Conservation (phyloP, 1,140 invertebrate species). For the Cardiocondyla obscurior region DNA sequence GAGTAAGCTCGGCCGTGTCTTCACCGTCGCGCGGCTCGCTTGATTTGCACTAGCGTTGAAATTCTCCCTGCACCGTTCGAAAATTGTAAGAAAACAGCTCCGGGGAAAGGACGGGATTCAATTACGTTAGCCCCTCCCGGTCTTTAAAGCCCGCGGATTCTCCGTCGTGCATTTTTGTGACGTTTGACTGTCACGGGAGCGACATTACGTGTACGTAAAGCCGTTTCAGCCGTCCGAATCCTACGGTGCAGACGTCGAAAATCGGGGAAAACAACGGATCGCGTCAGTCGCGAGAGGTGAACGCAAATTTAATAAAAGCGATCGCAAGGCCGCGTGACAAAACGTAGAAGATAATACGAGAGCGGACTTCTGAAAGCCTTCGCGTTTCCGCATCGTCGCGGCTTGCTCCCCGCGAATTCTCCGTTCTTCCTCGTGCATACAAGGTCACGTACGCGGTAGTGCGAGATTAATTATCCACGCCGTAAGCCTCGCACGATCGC, state of each 20-base stretch:
- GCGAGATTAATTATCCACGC: conserved; percentile 42
- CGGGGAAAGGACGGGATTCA: background rate
- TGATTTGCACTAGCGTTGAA: conserved; percentile 6
- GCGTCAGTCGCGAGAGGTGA: background rate
- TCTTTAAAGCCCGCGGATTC: background rate
- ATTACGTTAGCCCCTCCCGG: background rate
- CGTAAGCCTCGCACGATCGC: background rate
- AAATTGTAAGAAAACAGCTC: conserved; percentile 11
- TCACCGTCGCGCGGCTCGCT: background rate
- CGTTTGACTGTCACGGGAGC: background rate
- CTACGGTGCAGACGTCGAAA: background rate
- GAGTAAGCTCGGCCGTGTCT: background rate
- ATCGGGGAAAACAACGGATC: background rate
- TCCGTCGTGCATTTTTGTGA: background rate
- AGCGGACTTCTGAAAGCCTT: background rate
- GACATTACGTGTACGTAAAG: background rate
- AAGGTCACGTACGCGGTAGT: conserved; percentile 18
- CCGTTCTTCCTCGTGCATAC: background rate
- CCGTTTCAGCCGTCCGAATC: background rate
- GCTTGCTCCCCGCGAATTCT: background rate
- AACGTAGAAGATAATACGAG: background rate
- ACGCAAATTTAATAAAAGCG: background rate
- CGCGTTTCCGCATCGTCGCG: conserved; percentile 1
- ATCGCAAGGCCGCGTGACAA: background rate
- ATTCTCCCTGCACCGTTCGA: background rate